phyloP scores from a whole-genome alignment of 2,113 vertebrate genomes.

The Ornithorhynchus anatinus region DNA sequence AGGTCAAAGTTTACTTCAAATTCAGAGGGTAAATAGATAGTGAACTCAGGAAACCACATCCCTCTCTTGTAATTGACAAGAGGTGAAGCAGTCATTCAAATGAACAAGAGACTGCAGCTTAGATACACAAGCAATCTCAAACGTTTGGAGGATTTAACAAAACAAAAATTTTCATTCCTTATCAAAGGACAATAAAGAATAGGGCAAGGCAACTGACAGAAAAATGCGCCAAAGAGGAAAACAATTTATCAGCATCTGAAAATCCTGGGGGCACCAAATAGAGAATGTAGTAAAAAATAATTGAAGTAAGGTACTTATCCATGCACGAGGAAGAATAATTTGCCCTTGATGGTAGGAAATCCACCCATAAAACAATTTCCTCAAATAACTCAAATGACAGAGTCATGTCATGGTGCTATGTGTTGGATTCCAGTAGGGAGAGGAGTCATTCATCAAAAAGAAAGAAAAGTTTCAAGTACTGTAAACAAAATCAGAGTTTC shows the following conservation, averaged over 20 bases:
- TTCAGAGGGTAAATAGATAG: not conserved
- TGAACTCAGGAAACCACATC: no score
- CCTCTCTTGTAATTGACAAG: constrained; percentile 2
- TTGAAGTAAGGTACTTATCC: not conserved
- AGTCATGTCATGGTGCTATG: not conserved
- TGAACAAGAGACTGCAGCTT: not conserved
- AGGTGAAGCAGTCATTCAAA: constrained; percentile 3
- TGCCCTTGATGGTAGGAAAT: not conserved
- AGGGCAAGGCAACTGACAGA: not conserved
- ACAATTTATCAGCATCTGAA: not conserved
- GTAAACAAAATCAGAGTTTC: constrained; percentile 12
- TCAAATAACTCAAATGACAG: not conserved
- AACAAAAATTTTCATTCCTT: not conserved
- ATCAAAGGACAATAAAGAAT: not conserved
- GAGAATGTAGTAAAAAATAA: not conserved
- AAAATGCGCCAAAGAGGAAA: not conserved
- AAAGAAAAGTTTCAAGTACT: not conserved
- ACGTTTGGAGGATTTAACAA: not conserved
- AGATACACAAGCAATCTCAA: not conserved
- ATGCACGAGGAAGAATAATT: not conserved
- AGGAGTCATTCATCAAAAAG: constrained; percentile 25
- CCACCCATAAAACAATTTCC: not conserved
- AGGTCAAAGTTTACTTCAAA: not conserved
- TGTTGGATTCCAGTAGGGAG: not conserved
- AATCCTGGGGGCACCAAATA: not conserved